phyloP scores from a whole-genome alignment of 2,113 vertebrate species.

The Barnardius zonarius region DNA sequence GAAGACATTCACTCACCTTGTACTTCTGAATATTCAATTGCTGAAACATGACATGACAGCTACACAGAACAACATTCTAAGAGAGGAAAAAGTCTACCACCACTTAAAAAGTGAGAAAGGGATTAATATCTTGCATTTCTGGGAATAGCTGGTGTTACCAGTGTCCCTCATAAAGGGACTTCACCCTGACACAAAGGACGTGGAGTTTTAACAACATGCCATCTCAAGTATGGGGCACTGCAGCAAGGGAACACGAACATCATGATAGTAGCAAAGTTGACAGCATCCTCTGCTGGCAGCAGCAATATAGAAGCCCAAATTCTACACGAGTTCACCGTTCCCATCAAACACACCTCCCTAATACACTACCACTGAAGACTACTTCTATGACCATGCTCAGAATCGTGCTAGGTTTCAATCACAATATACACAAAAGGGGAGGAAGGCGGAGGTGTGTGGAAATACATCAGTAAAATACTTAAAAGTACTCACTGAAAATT shows the following conservation, averaged over 20 bases:
- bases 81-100: background rate
- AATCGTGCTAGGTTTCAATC: background rate
- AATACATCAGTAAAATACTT: background rate
- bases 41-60: conserved; percentile 21
- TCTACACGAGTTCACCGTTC: background rate
- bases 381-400: background rate
- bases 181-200: background rate
- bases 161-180: background rate
- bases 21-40: conserved; percentile 48
- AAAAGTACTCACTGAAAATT: background rate
- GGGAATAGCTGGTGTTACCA: background rate
- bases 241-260: background rate
- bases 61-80: conserved; percentile 4
- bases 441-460: background rate
- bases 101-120: conserved; percentile 14
- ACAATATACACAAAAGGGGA: background rate
- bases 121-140: background rate
- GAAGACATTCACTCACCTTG: conserved; percentile 3
- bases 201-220: background rate
- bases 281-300: background rate
- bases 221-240: background rate
- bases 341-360: background rate
- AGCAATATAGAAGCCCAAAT: background rate
- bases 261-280: background rate
- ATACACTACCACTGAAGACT: background rate